Evolutionary conservation across 1,140 invertebrate genomes (phyloP).

Genomic region (Saccostrea cuccullata): DNA sequence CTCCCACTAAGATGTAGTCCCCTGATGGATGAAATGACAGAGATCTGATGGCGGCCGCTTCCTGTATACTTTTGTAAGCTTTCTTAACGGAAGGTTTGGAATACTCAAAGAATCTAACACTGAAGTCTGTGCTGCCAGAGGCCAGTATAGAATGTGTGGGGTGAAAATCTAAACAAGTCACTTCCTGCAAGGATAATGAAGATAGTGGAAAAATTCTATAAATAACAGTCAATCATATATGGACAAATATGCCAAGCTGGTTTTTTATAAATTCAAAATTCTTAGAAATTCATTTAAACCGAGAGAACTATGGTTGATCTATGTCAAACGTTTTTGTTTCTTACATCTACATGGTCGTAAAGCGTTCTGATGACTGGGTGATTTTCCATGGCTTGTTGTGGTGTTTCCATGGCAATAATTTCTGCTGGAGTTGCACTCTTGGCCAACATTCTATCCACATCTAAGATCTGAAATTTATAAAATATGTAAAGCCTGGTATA

Average conservation of each 20-base stretch:
- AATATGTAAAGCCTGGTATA: not conserved
- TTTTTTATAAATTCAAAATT: too few species aligned
- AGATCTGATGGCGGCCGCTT: constrained; percentile 92
- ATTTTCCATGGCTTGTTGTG: constrained; percentile 90
- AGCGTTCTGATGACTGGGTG: constrained; percentile 98
- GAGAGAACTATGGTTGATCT: too few species aligned
- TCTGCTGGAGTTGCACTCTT: constrained; percentile 83
- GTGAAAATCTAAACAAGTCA: constrained; percentile 97
- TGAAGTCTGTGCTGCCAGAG: constrained; percentile 95
- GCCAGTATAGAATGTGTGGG: constrained; percentile 91
- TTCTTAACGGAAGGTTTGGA: constrained; percentile 99
- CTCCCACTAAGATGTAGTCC: constrained; percentile 95
- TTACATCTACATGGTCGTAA: constrained; percentile 95
- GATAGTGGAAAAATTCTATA: not conserved
- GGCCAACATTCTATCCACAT: constrained; percentile 97
- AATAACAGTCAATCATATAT: too few species aligned
- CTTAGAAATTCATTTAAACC: too few species aligned
- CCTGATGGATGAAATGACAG: constrained; percentile 97
- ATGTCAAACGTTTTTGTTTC: not conserved
- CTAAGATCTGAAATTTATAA: constrained; percentile 86
- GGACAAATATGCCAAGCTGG: too few species aligned
- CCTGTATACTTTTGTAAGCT: constrained; percentile 96
- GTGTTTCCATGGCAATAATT: constrained; percentile 85
- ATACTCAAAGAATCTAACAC: constrained; percentile 97
- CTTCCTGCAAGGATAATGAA: constrained; percentile 83